These are phyloP conservation scores for Rhombomys opimus DNA, from an alignment of 2,113 vertebrate genomes.

Conservation along the genomic window DNA sequence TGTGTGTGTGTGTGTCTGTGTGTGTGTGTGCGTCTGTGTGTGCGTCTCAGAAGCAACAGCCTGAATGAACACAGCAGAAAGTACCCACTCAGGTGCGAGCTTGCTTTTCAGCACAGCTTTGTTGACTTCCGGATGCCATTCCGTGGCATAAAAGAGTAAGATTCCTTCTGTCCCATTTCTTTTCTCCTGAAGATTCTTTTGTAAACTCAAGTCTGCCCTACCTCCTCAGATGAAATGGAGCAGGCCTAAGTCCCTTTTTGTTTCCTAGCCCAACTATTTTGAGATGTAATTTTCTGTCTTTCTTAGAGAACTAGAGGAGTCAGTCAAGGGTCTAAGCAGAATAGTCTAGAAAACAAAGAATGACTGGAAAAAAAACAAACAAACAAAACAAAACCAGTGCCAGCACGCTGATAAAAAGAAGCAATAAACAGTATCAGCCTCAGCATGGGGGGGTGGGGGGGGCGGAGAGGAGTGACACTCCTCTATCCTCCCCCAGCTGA, in stretches of 20 bases:
- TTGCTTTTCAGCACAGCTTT: not conserved
- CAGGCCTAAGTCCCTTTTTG: not conserved
- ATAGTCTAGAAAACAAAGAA: not conserved
- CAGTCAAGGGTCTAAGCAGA: not conserved
- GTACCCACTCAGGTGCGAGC: too few relatives aligned
- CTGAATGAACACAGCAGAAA: not conserved
- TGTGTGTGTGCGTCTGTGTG: not conserved
- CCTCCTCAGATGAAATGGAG: not conserved
- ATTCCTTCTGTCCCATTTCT: not conserved
- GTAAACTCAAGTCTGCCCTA: not conserved
- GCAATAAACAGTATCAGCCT: not conserved
- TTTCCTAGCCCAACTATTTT: not conserved
- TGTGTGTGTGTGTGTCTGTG: not conserved
- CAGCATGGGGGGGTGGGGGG: not conserved
- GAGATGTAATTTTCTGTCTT: not conserved
- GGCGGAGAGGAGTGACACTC: not conserved
- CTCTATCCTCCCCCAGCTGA: not conserved
- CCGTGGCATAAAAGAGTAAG: not conserved
- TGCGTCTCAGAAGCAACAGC: not conserved
- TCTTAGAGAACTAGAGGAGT: not conserved
- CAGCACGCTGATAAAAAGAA: not conserved
- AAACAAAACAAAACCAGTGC: too few relatives aligned
- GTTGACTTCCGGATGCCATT: not conserved
- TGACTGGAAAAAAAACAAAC: not conserved
- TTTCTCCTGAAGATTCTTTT: not conserved